Percentiles rank a stretch among this genome's conserved stretches.
phyloP scores from a whole-genome alignment of 2,797 vertebrate genomes.

The Botia almorhae region DNA sequence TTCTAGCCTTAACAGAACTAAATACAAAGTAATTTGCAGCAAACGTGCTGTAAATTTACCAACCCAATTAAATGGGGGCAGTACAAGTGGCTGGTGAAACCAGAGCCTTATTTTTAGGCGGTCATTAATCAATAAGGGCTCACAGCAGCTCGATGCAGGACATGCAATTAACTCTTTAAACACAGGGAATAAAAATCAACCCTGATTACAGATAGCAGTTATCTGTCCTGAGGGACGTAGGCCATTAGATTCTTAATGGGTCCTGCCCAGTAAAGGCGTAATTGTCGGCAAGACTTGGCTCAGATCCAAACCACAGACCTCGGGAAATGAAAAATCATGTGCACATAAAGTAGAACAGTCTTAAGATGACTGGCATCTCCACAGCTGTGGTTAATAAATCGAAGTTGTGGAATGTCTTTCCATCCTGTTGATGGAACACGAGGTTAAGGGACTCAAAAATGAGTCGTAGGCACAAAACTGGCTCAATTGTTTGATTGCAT shows the following conservation, averaged over 20 bases:
- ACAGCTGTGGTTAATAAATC: constrained; percentile 11
- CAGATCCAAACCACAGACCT: constrained; percentile 46
- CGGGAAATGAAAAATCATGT: constrained; percentile 40
- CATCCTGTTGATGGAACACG: constrained; percentile 27
- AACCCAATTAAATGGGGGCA: constrained; percentile 33
- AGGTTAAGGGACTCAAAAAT: neutral
- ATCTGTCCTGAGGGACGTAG: constrained; percentile 64
- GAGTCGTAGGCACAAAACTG: neutral
- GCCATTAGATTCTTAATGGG: constrained; percentile 67
- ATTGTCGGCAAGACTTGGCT: constrained; percentile 46
- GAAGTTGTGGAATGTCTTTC: constrained; percentile 17
- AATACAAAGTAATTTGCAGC: constrained; percentile 38
- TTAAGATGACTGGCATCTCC: constrained; percentile 24
- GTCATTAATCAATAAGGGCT: constrained; percentile 37
- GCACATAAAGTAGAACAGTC: neutral
- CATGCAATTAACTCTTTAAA: constrained; percentile 71
- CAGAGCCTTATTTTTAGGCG: constrained; percentile 26
- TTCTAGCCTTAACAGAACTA: constrained; percentile 28
- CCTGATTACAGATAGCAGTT: constrained; percentile 69
- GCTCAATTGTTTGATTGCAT: constrained; percentile 49
- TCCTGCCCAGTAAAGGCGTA: constrained; percentile 38
- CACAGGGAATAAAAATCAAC: constrained; percentile 61
- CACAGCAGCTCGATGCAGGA: constrained; percentile 39
- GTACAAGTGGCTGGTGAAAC: constrained; percentile 39
- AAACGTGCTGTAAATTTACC: constrained; percentile 44